Base-by-base conservation (phyloP, 2,113 vertebrate genomes). In the Sarotherodon lohbergeri region DNA sequence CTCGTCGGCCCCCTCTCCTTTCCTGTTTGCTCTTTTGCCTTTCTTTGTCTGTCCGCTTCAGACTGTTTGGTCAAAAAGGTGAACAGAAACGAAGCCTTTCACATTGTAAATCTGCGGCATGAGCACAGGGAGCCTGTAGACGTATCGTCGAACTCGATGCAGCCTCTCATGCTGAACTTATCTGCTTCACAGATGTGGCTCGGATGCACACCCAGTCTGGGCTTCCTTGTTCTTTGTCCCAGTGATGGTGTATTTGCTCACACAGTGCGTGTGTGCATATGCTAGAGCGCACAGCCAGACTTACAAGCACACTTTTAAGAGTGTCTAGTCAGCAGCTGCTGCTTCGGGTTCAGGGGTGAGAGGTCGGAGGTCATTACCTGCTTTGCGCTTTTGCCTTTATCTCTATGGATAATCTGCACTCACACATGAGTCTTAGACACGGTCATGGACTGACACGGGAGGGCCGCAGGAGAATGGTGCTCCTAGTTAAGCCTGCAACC, bases 351-450 rank as follows among this genome's bases (percentile, higher is more conserved):
- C 46, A 84, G 46, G 50, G 63, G 39, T 73, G 22, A 87, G n/a
- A 46, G 89, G 85, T 93, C 86, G 91, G 36, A 90, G 89, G 85
- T 93, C 92, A 92, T 16, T 92, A 94, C 90, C 91, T 92, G 90
- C 88, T 84, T 86, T 46, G 52, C 57, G 54, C 41, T 68, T 86
- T 87, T 86, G 13, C 59, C 85, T 88, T 93, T 89, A 83, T 92
- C 81, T 85, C 22, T 68, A 10, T 43, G 48, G 78, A 56, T 89
- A 88, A 88, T 88, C 71, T 13, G 5, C 52, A 68, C 76, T 79
- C 46, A 48, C 79, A 46, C 86, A 36, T 52, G 24, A 78, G 32
- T 82, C 76, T 79, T 27, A 80, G 32, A 78, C 4, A 82, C 22
- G 66, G 55, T 87, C n/a, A 68, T 11, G 14, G 3, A 27, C 55